Evolutionary conservation across 2,797 vertebrate species (phyloP), one percentile per base, ranked within the genome.

Genomic region (Sandelia bainsii): DNA sequence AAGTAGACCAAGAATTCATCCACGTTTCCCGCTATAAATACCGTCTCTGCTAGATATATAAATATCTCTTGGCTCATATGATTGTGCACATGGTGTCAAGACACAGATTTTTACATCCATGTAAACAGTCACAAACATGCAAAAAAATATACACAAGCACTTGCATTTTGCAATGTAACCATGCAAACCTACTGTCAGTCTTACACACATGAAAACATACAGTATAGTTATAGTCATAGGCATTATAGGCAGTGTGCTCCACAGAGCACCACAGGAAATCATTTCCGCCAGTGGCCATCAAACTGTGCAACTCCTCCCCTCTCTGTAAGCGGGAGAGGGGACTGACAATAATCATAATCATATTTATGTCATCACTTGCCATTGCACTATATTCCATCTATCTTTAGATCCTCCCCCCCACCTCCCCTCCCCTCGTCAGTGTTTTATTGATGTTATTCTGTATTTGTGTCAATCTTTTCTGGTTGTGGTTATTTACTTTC

Each of bases 1-100:
- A 88, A 86, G 80, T 83, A 82, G 87, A 89, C 76, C 72, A 88
- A 85, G 80, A 89, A 90, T 87, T 82, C 79, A 85, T 85, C 79
- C 53, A 80, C 23, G 66, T 81, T 93, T 89, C 73, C 82, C 67
- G 81, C 86, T 89, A 90, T 83, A 89, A 87, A 92, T 91, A 91
- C 63, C 37, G 49, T 62, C 75, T 62, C 72, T 65, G 79, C 75
- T 79, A 75, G 69, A 88, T 76, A 74, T 83, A 88, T 78, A 85
- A 87, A 89, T 84, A 87, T 66, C 63, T 72, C 62, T 64, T 82
- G 65, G 56, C 57, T 80, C 68, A 87, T 79, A 73, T 27, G 8
- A 66, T 27, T 53, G 72, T 42, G 64, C 62, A 74, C 53, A 70
- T 62, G 59, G 68, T 16, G 0, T 81, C 45, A 74, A 78, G 69